A percentile compares a stretch with the other conserved stretches of the same genome.
phyloP scores from a whole-genome alignment of 2,113 vertebrate species.

The Poecilia latipinna region DNA sequence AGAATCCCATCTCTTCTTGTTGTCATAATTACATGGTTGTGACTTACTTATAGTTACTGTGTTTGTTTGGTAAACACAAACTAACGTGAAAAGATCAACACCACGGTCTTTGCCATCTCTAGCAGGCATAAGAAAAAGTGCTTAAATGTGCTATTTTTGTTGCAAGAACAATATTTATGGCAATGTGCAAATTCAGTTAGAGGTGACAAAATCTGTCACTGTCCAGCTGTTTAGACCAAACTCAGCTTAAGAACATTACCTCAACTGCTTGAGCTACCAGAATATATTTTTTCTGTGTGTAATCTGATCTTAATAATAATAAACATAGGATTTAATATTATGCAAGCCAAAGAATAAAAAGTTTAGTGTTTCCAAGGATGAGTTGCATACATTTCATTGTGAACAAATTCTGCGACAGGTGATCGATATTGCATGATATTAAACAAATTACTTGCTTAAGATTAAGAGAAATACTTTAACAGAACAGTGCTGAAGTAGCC shows the following conservation, averaged over 20 bases:
- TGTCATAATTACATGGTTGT: background rate
- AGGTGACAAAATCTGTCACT: no score
- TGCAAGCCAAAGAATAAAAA: constrained; percentile 39
- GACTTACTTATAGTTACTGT: background rate
- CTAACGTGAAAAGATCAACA: background rate
- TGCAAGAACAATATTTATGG: no score
- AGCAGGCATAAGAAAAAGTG: no score
- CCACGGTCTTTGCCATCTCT: no score
- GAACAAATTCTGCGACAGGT: background rate
- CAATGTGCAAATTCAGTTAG: no score
- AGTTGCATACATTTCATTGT: background rate
- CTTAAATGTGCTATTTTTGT: no score
- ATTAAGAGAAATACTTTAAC: no score
- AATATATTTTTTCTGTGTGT: background rate
- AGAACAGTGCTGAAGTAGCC: no score
- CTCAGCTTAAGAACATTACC: no score
- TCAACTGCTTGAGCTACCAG: background rate
- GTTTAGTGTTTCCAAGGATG: background rate
- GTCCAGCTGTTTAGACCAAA: no score
- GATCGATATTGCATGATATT: background rate
- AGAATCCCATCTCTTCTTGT: background rate
- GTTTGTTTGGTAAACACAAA: background rate
- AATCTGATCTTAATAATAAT: background rate
- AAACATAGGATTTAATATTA: constrained; percentile 28
- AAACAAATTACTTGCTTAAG: no score